These are phyloP conservation scores for Mechanitis mazaeus DNA, from an alignment of 2,888 invertebrate genomes.

Conservation along the genomic window DNA sequence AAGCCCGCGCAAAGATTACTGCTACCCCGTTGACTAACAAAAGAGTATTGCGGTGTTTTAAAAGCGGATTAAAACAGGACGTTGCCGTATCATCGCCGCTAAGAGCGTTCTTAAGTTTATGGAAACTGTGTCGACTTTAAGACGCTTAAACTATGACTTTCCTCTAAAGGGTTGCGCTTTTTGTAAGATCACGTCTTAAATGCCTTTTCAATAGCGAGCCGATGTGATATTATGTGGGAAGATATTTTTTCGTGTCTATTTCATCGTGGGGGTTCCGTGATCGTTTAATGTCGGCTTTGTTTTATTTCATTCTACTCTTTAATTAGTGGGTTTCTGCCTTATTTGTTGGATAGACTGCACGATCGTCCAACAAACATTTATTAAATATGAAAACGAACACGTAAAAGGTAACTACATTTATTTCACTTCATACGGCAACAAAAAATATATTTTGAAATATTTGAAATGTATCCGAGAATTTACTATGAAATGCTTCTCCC, in stretches of 20 bases:
- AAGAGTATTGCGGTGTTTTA: slow-evolving; percentile 63
- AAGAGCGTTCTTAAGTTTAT: slow-evolving; percentile 72
- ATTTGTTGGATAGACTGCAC: slow-evolving; percentile 41
- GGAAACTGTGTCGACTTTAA: slow-evolving; percentile 67
- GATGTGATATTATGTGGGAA: slow-evolving; percentile 55
- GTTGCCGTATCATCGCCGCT: slow-evolving; percentile 68
- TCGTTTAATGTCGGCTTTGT: slow-evolving; percentile 45
- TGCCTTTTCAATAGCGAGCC: slow-evolving; percentile 54
- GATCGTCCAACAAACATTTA: slow-evolving; percentile 28
- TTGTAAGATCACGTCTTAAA: slow-evolving; percentile 66
- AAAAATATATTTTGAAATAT: slow-evolving; percentile 21
- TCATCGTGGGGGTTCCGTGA: slow-evolving; percentile 67
- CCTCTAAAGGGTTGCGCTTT: slow-evolving; percentile 72
- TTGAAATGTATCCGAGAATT: slow-evolving; percentile 36
- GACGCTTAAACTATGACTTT: slow-evolving; percentile 68
- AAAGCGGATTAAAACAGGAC: slow-evolving; percentile 67
- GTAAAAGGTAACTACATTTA: slow-evolving; percentile 22
- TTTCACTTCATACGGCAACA: slow-evolving; percentile 26
- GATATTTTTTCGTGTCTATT: slow-evolving; percentile 56
- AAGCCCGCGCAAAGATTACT: slow-evolving; percentile 56
- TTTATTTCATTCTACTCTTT: slow-evolving; percentile 61
- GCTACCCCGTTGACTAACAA: slow-evolving; percentile 63
- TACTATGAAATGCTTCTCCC: slow-evolving; percentile 50
- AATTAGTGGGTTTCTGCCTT: slow-evolving; percentile 65
- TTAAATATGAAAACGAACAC: slow-evolving; percentile 10